These are phyloP conservation scores for Zosterops borbonicus DNA, from an alignment of 2,113 vertebrate species.

Conservation along the genomic window DNA sequence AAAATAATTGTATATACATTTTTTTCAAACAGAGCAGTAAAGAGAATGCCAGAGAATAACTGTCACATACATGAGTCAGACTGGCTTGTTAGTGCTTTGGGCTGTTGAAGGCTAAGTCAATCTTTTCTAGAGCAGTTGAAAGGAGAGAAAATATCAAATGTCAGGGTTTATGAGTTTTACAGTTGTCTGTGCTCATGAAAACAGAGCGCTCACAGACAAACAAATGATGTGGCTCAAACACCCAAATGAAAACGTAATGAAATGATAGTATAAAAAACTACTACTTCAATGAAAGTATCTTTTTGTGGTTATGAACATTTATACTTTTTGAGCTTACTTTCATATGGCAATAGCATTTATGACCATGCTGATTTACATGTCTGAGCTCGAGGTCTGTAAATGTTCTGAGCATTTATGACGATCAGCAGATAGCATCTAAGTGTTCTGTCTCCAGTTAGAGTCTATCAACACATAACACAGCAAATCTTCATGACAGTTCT, in stretches of 20 bases:
- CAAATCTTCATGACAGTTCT: neutral
- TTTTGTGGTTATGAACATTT: neutral
- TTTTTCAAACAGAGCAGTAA: neutral
- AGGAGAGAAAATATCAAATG: neutral
- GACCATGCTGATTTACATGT: neutral
- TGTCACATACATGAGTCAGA: neutral
- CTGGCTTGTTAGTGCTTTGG: neutral
- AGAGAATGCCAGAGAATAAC: neutral
- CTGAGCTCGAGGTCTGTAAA: neutral
- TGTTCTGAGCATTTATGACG: neutral
- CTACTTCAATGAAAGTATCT: neutral
- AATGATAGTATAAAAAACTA: neutral
- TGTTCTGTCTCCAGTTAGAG: neutral
- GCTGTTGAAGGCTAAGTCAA: slow-evolving; percentile 1
- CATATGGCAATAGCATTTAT: neutral
- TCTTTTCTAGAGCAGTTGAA: neutral
- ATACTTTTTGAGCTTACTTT: neutral
- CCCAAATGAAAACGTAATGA: slow-evolving; percentile 3
- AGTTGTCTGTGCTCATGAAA: neutral
- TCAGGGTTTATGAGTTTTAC: slow-evolving; percentile 29
- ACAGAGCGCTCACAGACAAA: neutral
- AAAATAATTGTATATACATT: neutral
- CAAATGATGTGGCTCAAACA: neutral
- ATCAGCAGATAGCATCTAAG: neutral
- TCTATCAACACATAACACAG: neutral